Evolutionary conservation across 2,113 vertebrate species (phyloP).

Genomic region (Hemiscyllium ocellatum): DNA sequence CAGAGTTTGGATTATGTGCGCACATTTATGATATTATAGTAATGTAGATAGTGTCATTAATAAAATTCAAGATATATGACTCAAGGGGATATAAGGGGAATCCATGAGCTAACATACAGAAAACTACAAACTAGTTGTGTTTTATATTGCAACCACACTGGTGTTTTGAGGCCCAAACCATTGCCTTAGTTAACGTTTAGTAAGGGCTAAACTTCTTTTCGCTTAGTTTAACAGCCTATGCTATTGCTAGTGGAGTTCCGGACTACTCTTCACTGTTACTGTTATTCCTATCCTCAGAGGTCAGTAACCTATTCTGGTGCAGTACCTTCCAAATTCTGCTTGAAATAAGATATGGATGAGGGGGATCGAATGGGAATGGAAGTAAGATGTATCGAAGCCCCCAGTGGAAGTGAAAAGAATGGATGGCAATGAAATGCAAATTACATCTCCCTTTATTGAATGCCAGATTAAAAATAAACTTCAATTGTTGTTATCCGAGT

Average conservation of each 20-base stretch:
- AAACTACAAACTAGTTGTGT: neutral
- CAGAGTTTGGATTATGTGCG: too few relatives aligned
- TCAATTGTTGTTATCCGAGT: neutral
- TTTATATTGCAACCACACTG: neutral
- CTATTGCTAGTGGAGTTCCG: neutral
- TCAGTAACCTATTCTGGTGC: neutral
- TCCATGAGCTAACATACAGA: too few relatives aligned
- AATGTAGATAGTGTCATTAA: too few relatives aligned
- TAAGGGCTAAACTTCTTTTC: neutral
- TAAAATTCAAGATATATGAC: too few relatives aligned
- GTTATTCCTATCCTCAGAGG: neutral
- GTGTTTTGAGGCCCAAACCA: neutral
- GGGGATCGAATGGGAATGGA: neutral
- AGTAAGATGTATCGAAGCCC: neutral
- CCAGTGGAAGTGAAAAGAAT: neutral
- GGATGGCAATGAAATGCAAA: neutral
- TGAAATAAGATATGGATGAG: neutral
- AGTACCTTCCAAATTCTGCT: neutral
- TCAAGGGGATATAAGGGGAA: too few relatives aligned
- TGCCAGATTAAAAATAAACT: neutral
- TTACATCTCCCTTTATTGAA: neutral
- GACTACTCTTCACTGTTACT: neutral
- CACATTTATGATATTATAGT: too few relatives aligned
- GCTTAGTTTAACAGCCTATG: neutral
- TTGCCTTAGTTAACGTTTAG: neutral